Base-by-base conservation (phyloP, 37 sponge, comb jelly and placozoan genomes). In the Hexactinellida sp. region DNA sequence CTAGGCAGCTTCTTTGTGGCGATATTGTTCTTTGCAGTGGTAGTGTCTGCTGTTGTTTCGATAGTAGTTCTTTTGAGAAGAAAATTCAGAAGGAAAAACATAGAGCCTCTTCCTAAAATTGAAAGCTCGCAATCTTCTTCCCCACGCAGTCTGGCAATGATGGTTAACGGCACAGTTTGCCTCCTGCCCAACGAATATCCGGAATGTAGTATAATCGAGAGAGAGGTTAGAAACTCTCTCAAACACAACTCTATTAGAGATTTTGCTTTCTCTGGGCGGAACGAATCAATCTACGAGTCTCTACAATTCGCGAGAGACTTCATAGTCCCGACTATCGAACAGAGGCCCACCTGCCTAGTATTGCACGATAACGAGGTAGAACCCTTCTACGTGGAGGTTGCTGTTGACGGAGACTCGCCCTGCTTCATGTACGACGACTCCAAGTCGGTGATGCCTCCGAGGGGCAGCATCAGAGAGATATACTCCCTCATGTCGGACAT, bases 341-440 rank as follows among this genome's bases (percentile, higher is more conserved):
- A 63, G 34, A 63, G 76, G 34, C 3, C 21, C 3, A 3, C 13
- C 34, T 7, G 30, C 5, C 5, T 3, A 3, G 13, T 63, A 32
- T 63, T 23, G 3, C 19, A 63, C 34, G 76, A 63, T 7, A 63
- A 63, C 34, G 76, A 63, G 30, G 34, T 28, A n/a, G 76, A 63
- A 23, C 76, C 3, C 30, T 3, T 63, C 3, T 63, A 63, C 76
- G 30, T 63, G 5, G 76, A 63, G 76, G 76, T 63, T 10, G 34
- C 5, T n/a, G 76, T 63, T 7, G 28, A 63, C 13, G 76, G 13
- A n/a, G 76, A 63, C 34, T 21, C 76, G 3, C 76, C 76, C 19
- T 63, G 76, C 34, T 63, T 63, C 76, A 63, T 63, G 76, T 63
- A 63, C 30, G 76, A 63, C 13, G 76, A 63, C 34, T 25, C 76